These are phyloP conservation scores for Callimorpha dominula DNA, from an alignment of 2,888 invertebrate species.

Conservation along the genomic window DNA sequence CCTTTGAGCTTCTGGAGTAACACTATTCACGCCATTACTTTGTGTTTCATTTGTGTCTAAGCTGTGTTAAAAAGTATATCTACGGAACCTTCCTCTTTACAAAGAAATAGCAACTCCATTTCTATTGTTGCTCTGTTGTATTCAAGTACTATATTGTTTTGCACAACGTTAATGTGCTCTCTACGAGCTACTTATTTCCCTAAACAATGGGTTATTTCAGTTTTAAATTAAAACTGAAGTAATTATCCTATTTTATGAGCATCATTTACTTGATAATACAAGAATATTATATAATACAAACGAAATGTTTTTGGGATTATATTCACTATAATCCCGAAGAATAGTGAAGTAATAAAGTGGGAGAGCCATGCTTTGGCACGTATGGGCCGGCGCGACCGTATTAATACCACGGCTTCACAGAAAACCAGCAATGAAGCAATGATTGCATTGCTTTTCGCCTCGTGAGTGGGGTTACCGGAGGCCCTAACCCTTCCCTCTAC, in stretches of 20 bases:
- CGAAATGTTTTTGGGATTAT: no score
- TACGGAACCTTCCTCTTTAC: conserved; percentile 32
- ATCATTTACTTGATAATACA: not conserved
- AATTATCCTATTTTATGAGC: conserved; percentile 17
- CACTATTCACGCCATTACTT: no score
- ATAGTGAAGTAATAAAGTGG: not conserved
- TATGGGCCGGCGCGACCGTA: no score
- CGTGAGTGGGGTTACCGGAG: no score
- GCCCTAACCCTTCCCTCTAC: no score
- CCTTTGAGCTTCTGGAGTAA: no score
- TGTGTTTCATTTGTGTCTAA: not conserved
- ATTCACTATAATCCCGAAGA: not conserved
- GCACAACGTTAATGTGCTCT: conserved; percentile 29
- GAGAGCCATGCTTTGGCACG: no score
- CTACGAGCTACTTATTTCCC: conserved; percentile 32
- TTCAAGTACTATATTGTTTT: conserved; percentile 49
- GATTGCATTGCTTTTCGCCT: no score
- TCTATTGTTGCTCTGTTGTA: conserved; percentile 41
- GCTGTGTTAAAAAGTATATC: not conserved
- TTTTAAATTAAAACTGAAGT: conserved; percentile 15
- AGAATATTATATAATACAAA: not conserved
- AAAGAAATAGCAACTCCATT: not conserved
- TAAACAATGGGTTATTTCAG: conserved; percentile 38
- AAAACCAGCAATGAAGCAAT: no score
- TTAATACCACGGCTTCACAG: no score